Evolutionary conservation across 2,113 vertebrate species (phyloP), one percentile per base, ranked within the genome.

Genomic region (Ancistrus triradiatus): DNA sequence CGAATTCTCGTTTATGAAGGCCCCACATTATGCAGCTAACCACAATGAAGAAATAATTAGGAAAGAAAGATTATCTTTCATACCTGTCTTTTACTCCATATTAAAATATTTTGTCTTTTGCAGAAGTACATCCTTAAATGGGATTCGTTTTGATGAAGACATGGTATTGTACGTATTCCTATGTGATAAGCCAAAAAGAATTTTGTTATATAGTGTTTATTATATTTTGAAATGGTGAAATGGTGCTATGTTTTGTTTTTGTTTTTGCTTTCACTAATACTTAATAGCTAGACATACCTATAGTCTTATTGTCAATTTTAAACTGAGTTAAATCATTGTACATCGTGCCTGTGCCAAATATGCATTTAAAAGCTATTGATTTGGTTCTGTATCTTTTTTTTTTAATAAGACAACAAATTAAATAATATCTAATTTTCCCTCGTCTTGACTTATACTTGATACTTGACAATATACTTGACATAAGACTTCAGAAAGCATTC

Each of bases 211-310:
- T 78, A 73, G 59, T 72, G 62, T 70, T 64, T n/a, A n/a, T n/a
- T n/a, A n/a, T n/a, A n/a, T 59, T 65, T 38, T 67, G 73, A 51
- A 46, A 24, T 22, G 17, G 35, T 51, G 61, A 79, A 86, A 86
- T 79, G 85, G 87, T 90, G 87, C 85, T 87, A 82, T 81, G 75
- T 52, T 73, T n/a, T n/a, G n/a, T n/a, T n/a, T n/a, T n/a, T n/a
- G n/a, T n/a, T 77, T 81, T 68, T 80, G 63, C 74, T 74, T 74
- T 75, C 76, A 74, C 74, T 81, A 74, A 82, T n/a, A 81, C 55
- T 77, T 75, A 80, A 78, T 83, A 83, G 63, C 59, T 76, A 73
- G 59, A 64, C 40, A 59, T 35, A 43, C 48, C 2, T 60, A 60
- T 61, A 68, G 44, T 24, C 66, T 74, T 37, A 55, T 40, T 22